Evolutionary conservation across 2,797 vertebrate genomes (phyloP), one percentile per base, ranked within the genome.

Genomic region (Protosalanx chinensis): DNA sequence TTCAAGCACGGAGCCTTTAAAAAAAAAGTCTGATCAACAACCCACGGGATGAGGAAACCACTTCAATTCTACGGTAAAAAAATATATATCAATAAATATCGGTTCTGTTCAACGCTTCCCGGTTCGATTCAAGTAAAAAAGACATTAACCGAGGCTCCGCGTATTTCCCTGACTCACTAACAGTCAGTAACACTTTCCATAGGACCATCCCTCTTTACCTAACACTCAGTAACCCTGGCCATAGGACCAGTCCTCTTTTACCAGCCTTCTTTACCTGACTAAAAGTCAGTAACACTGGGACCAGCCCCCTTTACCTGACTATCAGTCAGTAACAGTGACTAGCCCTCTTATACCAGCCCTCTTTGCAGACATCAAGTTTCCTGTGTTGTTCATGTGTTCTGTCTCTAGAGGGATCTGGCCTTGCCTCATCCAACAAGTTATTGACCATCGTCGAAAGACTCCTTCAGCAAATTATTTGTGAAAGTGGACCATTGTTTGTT

Each of bases 161-260:
- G 12, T 15, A 80, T 86, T 88, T 91, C 90, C 88, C 90, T 90
- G 89, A 90, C 85, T 88, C 88, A 83, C 41, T 41, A 7, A 8
- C 41, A 13, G 8, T 46, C 41, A 46, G 41, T 46, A 46, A 46
- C 41, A 46, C 41, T 46, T 46, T 8, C 41, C 41, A 56, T 16
- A 81, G 79, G 87, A 76, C 80, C 87, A 35, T 4, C 33, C 33
- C 33, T 27, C 82, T 79, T 35, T 69, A 27, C 23, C 23, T 27
- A 27, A 27, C 23, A 27, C 23, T 27, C 23, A 27, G 23, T 27
- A 27, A 27, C 23, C 1, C 23, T 27, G 23, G 23, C 23, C 23
- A 27, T 27, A 81, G 79, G 87, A 76, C 80, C 87, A 80, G 56
- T 81, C 85, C 86, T 82, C 82, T 79, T 37, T 68, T 58, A 3